Base-by-base conservation (phyloP, 2,888 invertebrate species). In the Dolichomitus sp. region DNA sequence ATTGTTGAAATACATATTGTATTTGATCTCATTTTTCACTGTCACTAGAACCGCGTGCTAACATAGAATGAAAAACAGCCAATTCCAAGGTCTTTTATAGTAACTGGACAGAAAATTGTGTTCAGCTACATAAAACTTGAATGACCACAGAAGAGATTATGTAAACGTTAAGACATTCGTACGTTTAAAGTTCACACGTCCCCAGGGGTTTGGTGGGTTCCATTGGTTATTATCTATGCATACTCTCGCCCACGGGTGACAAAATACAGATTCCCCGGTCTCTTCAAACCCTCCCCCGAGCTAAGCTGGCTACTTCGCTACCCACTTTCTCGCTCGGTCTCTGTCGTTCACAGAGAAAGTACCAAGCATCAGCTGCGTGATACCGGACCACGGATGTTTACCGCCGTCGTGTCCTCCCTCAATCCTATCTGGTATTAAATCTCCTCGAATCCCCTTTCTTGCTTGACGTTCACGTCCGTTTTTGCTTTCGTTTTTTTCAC, bases 381-480 rank as follows among this genome's bases (percentile, higher is more conserved):
- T 69, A 59, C 40, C 74, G 72, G 59, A 61, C 79, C 42, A 66
- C 27, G 73, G 75, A 80, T 91, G 90, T 92, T 92, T 92, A 91
- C 91, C 88, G 84, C 87, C 86, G 86, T 86, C 73, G 87, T 84
- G 77, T 83, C 78, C 80, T 74, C 84, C 80, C 81, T 91, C 91
- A 91, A 92, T 92, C 91, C 87, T 92, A 92, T 92, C 92, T 92
- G 88, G 87, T 92, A 92, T 92, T 92, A 92, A 92, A 92, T 92
- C 92, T 90, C 87, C 85, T 87, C 88, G 89, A 91, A 91, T 89
- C 90, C 86, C 85, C 82, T 89, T 89, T 88, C 84, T 86, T 84
- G 68, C 79, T 72, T 48, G 52, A 65, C 77, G 69, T 73, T 77
- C 85, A 86, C 87, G 86, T 87, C 85, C 87, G 77, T 77, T 76